These are phyloP conservation scores for Palythoa caribaeorum DNA, from an alignment of 92 coral and sea anemone genomes.

Conservation along the genomic window DNA sequence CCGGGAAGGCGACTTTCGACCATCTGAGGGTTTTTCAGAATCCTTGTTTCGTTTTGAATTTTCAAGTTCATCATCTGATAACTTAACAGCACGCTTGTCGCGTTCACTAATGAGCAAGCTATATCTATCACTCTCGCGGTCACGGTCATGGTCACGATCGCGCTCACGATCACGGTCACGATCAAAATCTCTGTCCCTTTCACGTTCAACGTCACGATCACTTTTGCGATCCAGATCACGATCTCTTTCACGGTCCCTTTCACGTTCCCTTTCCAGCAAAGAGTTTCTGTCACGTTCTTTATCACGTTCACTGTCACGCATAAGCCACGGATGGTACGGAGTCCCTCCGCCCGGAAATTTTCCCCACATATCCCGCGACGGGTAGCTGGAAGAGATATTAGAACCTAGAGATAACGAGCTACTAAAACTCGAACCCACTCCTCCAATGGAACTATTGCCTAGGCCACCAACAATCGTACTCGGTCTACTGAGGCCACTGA, in stretches of 20 bases:
- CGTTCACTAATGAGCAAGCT: slow-evolving; percentile 33
- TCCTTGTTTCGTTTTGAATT: slow-evolving; percentile 33
- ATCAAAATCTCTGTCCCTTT: slow-evolving; percentile 14
- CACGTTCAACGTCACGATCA: slow-evolving; percentile 58
- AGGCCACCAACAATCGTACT: slow-evolving; percentile 74
- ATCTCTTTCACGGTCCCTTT: slow-evolving; percentile 58
- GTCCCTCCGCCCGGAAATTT: slow-evolving; percentile 67
- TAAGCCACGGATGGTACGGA: slow-evolving; percentile 80
- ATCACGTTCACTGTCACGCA: slow-evolving; percentile 77
- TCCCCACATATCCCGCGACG: slow-evolving; percentile 73
- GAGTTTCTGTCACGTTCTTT: slow-evolving; percentile 66
- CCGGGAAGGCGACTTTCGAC: slow-evolving; percentile 58
- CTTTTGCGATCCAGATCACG: slow-evolving; percentile 54
- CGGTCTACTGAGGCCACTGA: slow-evolving; percentile 62
- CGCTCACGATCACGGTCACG: slow-evolving; percentile 23
- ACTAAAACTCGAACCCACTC: slow-evolving; percentile 66
- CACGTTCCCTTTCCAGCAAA: slow-evolving; percentile 57
- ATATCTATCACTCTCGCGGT: slow-evolving; percentile 38
- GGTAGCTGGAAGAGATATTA: slow-evolving; percentile 64
- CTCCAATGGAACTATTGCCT: slow-evolving; percentile 65
- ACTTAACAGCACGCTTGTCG: slow-evolving; percentile 32
- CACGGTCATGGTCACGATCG: slow-evolving; percentile 18
- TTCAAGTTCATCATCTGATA: slow-evolving; percentile 43
- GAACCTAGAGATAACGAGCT: slow-evolving; percentile 62
- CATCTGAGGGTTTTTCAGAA: slow-evolving; percentile 47